A percentile compares a stretch with the other conserved stretches of the same genome.
Conservation (phyloP, 2,113 vertebrate species). For the Ophiodon elongatus region DNA sequence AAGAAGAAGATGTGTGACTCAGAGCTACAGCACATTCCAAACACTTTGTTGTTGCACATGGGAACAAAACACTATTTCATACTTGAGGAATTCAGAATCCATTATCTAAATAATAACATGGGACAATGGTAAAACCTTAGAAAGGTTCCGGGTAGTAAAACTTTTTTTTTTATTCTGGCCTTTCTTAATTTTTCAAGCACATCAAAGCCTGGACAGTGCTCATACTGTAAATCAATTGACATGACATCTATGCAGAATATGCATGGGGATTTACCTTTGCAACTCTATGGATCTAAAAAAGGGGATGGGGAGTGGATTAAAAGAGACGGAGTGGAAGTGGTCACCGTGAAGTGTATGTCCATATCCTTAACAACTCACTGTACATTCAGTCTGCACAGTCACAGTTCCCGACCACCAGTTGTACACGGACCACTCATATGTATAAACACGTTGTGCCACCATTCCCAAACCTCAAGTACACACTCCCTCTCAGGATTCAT, state of each 20-base stretch:
- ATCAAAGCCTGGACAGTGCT: not conserved
- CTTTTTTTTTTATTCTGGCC: no score
- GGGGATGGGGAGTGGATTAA: not conserved
- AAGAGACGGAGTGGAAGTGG: not conserved
- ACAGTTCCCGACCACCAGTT: not conserved
- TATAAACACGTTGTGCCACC: slow-evolving; percentile 15
- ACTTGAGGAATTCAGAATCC: not conserved
- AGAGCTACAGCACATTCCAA: not conserved
- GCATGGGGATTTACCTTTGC: not conserved
- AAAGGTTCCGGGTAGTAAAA: not conserved
- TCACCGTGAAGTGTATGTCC: not conserved
- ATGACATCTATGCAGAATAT: not conserved
- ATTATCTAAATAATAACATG: not conserved
- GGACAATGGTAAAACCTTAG: not conserved
- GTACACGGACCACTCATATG: slow-evolving; percentile 17
- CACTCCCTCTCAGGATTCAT: slow-evolving; percentile 38
- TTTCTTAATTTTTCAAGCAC: not conserved
- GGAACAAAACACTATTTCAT: not conserved
- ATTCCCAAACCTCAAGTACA: slow-evolving; percentile 33
- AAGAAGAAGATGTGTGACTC: not conserved
- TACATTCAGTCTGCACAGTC: not conserved
- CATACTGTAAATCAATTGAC: not conserved
- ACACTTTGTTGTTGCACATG: not conserved
- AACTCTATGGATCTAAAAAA: not conserved
- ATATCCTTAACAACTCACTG: not conserved